Evolutionary conservation across 2,113 vertebrate genomes (phyloP), one percentile per base, ranked within the genome.

Genomic region (Planiliza haematocheilus): DNA sequence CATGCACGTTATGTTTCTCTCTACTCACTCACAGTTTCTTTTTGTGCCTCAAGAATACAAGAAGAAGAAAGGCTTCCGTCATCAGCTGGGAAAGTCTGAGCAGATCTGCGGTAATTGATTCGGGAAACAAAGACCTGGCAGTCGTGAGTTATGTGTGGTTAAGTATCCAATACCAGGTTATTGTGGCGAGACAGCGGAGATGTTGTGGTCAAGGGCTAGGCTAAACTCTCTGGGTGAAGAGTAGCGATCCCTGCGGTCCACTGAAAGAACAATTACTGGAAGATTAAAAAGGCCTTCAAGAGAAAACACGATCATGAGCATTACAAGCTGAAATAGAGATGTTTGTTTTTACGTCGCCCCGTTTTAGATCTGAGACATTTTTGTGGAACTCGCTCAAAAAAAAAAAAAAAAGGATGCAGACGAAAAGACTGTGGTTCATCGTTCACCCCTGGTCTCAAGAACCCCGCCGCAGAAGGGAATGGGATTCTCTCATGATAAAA

Each of bases 81-180:
- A 91, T 86, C 89, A 74, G 89, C 91, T 91, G 91, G 89, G 90
- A 94, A 91, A 77, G 85, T 91, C 91, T 91, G 87, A 72, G 77
- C 74, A 77, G 69, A 86, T 81, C 53, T 82, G 64, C 61, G 64
- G 86, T 87, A 81, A 87, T 82, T 84, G 77, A 87, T 89, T 56
- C 67, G 57, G 79, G 82, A 83, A 90, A 82, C 72, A 78, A 74
- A 58, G 74, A 88, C 85, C 81, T 86, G 83, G 86, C 84, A 86
- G 42, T 49, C 21, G 70, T 14, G 51, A 84, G 70, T 57, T 70
- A 77, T 80, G 77, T 73, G 70, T 68, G 48, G 80, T 55, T 42
- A 79, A 69, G 77, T 67, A 71, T 83, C 63, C 81, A 65, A 74
- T 70, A 86, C 82, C 81, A 85, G 87, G 86, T 84, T 81, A 72